These are phyloP conservation scores for Diaperis boleti DNA, from an alignment of 2,888 invertebrate species.

Conservation along the genomic window DNA sequence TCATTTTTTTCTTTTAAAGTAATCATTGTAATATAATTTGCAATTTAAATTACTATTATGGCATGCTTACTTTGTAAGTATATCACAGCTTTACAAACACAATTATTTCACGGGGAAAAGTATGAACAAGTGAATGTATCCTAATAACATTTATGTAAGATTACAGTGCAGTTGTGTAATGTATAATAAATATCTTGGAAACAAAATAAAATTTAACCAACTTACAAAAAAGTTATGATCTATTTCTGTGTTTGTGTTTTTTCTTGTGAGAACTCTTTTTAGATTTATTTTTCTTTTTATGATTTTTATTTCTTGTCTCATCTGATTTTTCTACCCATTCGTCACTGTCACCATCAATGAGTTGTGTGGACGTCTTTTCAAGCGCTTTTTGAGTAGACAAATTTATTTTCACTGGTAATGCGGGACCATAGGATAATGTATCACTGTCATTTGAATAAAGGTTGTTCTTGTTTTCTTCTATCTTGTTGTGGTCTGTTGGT, in stretches of 20 bases:
- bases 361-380: neutral
- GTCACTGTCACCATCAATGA: constrained; percentile 44
- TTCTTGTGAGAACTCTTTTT: constrained; percentile 33
- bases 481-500: constrained; percentile 7
- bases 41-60: too few species aligned
- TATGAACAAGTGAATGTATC: too few species aligned
- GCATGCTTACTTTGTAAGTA: too few species aligned
- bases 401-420: constrained; percentile 45
- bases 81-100: too few species aligned
- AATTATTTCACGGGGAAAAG: too few species aligned
- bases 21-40: too few species aligned
- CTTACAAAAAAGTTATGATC: neutral
- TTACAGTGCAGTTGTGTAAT: too few species aligned
- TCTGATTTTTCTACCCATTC: constrained; percentile 58
- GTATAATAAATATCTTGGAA: too few species aligned
- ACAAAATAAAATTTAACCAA: too few species aligned
- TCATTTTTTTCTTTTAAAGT: too few species aligned
- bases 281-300: constrained; percentile 49
- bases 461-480: constrained; percentile 20
- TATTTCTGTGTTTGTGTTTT: constrained; percentile 33
- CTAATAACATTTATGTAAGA: too few species aligned
- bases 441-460: constrained; percentile 4
- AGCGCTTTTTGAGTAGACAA: too few species aligned
- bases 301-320: constrained; percentile 51
- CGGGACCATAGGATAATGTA: constrained; percentile 52